Evolutionary conservation across 2,797 vertebrate species (phyloP), one percentile per base, ranked within the genome.

Genomic region (Myotis findleyi): DNA sequence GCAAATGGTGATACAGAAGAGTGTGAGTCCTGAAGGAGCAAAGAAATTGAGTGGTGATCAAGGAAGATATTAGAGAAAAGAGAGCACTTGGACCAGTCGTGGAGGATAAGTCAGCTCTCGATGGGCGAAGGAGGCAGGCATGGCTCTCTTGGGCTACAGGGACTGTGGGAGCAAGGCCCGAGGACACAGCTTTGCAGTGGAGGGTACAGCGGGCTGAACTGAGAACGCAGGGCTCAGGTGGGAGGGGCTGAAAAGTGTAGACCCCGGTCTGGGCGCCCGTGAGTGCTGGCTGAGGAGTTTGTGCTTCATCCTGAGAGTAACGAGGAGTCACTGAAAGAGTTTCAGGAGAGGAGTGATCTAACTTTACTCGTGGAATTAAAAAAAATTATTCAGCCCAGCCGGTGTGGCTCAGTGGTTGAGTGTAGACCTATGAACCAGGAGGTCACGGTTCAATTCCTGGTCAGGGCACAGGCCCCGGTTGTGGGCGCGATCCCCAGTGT

Each of bases 31-130:
- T 51, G 44, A 64, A 62, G 71, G 59, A 94, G 13, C 76, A 57
- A 13, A 57, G 80, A 49, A 76, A 36, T 51, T 27, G 69, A 75
- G 8, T 80, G 20, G 23, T 20, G 27, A 12, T 44, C 18, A 23
- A 33, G 72, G 71, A 91, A 41, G 33, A 33, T 73, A 66, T 69
- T 68, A 68, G 76, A 51, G 64, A 59, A 25, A n/a, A 83, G 33
- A 17, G 13, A 11, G 87, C 18, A 0, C 27, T 49, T 11, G 0
- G 23, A 77, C 55, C 66, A 38, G 36, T 62, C 87, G 85, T 81
- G 18, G 76, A 80, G 71, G 49, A 6, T 44, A 41, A 83, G 30
- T 27, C 23, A 57, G 41, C 62, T 51, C 11, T 8, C 4, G 3
- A 21, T 71, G 68, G 36, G n/a, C 18, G 3, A 57, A 25, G 55